phyloP scores from a whole-genome alignment of 1,140 invertebrate species.

The Tenebrio molitor region DNA sequence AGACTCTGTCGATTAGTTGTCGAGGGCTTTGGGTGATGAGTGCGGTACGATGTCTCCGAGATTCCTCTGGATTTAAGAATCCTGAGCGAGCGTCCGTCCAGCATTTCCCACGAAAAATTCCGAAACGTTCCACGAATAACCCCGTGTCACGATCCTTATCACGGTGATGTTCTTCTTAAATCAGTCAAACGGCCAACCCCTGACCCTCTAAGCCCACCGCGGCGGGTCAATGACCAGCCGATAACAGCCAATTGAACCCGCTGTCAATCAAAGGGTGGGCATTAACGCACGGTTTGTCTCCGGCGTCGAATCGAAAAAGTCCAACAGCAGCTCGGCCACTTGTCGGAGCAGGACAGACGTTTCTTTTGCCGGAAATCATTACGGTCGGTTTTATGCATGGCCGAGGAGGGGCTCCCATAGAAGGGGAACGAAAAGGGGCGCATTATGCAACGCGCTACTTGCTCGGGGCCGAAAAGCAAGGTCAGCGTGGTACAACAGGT shows the following conservation, averaged over 20 bases:
- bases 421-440: constrained; percentile 49
- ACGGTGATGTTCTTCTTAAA: constrained; percentile 5
- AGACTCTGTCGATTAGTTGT: too few species aligned
- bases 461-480: constrained; percentile 53
- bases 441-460: constrained; percentile 52
- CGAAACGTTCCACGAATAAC: too few species aligned
- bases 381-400: constrained; percentile 52
- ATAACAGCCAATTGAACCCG: neutral
- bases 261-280: constrained; percentile 1
- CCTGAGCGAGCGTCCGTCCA: too few species aligned
- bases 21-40: too few species aligned
- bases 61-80: too few species aligned
- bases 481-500: constrained; percentile 50
- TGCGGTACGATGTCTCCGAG: too few species aligned
- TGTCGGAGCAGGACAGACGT: constrained; percentile 43
- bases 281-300: constrained; percentile 10
- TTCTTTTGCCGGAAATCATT: constrained; percentile 55
- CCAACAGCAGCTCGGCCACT: constrained; percentile 40
- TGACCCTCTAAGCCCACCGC: neutral
- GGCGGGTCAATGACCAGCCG: neutral
- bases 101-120: too few species aligned
- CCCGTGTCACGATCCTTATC: too few species aligned
- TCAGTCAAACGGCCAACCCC: neutral
- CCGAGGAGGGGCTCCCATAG: constrained; percentile 41
- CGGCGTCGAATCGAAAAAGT: neutral